A percentile compares a stretch with the other conserved stretches of the same genome.
phyloP scores from a whole-genome alignment of 2,888 invertebrate genomes.

The Caprella mutica region DNA sequence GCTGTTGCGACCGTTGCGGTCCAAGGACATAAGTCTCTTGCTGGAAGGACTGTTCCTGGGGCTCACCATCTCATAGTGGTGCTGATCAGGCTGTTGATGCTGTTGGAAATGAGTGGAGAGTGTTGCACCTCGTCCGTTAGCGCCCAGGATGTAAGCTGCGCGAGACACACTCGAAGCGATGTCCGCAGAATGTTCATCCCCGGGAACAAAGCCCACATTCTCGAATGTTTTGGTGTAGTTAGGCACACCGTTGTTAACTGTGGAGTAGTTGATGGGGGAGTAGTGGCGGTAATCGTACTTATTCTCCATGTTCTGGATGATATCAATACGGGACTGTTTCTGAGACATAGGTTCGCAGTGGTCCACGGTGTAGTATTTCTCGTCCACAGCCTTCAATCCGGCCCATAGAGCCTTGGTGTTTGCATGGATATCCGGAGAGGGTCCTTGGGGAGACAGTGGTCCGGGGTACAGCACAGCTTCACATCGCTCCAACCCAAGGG shows the following conservation, averaged over 20 bases:
- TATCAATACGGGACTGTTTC: conserved; percentile 31
- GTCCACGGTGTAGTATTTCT: conserved; percentile 35
- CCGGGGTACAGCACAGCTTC: conserved; percentile 52
- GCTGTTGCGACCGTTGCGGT: conserved; percentile 10
- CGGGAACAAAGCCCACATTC: conserved; percentile 41
- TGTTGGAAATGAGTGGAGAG: conserved; percentile 14
- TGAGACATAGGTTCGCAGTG: conserved; percentile 35
- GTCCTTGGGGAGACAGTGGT: conserved; percentile 14
- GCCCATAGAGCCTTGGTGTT: conserved; percentile 69
- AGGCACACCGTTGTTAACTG: conserved; percentile 14
- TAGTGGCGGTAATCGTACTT: conserved; percentile 33
- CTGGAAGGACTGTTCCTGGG: conserved; percentile 9
- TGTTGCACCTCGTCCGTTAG: conserved; percentile 28
- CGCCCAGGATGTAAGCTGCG: conserved; percentile 9
- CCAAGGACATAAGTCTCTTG: conserved; percentile 25
- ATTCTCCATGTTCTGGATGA: conserved; percentile 27
- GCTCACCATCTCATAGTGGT: conserved; percentile 29
- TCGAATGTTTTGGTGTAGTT: conserved; percentile 13
- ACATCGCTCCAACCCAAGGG: conserved; percentile 46
- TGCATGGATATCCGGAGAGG: conserved; percentile 37
- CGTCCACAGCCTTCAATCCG: conserved; percentile 45
- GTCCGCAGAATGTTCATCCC: conserved; percentile 62
- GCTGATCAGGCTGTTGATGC: conserved; percentile 1
- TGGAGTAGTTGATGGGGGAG: conserved; percentile 26
- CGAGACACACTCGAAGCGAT: conserved; percentile 43